Percentiles rank a stretch among this genome's conserved stretches.
These are phyloP conservation scores for Eidolon helvum DNA, from an alignment of 2,113 vertebrate genomes.

Conservation along the genomic window DNA sequence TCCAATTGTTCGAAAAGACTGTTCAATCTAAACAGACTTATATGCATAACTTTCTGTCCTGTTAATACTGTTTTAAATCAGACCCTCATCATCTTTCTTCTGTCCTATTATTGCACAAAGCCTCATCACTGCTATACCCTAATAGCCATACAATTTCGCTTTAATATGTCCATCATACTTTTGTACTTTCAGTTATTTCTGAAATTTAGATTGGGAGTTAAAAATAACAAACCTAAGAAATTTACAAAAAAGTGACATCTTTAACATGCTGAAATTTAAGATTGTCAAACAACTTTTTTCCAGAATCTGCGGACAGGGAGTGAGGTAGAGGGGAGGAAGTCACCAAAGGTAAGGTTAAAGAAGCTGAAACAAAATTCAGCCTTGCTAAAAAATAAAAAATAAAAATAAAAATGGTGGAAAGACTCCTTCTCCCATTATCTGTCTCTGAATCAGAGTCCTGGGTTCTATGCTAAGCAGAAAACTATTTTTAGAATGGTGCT, in stretches of 20 bases:
- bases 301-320: background rate
- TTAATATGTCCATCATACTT: background rate
- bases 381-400: rapidly evolving
- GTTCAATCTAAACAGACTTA: background rate
- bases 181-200: background rate
- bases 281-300: background rate
- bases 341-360: background rate
- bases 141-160: background rate
- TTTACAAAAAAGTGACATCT: background rate
- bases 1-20: background rate
- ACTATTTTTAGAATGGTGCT: background rate
- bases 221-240: background rate
- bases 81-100: background rate
- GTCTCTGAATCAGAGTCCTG: background rate
- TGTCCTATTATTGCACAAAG: background rate
- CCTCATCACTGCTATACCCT: background rate
- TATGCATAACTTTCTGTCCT: background rate
- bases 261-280: background rate
- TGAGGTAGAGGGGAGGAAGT: background rate
- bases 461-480: background rate
- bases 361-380: background rate
- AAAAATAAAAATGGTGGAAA: background rate
- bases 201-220: background rate
- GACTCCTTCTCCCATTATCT: background rate
- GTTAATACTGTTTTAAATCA: background rate